Evolutionary conservation across 2,888 invertebrate species (phyloP).

Genomic region (Unio delphinus): DNA sequence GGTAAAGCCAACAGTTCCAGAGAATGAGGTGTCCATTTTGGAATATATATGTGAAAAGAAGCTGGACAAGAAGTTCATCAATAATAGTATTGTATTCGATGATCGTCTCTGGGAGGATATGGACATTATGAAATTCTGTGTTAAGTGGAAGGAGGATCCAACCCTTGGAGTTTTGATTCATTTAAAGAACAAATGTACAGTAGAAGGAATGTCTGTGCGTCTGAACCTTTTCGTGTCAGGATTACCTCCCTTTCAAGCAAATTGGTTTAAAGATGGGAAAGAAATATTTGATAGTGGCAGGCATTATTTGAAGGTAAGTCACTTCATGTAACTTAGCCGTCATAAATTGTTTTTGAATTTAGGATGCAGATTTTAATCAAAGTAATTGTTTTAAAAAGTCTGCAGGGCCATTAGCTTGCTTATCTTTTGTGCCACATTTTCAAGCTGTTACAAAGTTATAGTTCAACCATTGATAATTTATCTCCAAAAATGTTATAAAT

Average conservation of each 20-base stretch:
- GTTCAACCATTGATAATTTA: too few relatives aligned
- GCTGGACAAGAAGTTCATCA: neutral
- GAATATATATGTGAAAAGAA: neutral
- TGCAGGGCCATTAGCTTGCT: too few relatives aligned
- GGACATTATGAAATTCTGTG: slow-evolving; percentile 26
- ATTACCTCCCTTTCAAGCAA: slow-evolving; percentile 21
- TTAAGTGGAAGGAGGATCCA: slow-evolving; percentile 30
- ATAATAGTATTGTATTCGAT: slow-evolving; percentile 20
- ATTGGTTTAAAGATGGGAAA: slow-evolving; percentile 40
- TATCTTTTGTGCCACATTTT: too few relatives aligned
- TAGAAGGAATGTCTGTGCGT: slow-evolving; percentile 28
- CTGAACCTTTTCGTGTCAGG: slow-evolving; percentile 41
- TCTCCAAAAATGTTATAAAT: too few relatives aligned
- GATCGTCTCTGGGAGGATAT: slow-evolving; percentile 17
- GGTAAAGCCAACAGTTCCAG: neutral
- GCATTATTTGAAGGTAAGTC: slow-evolving; percentile 26
- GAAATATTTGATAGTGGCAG: slow-evolving; percentile 28
- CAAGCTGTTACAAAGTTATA: too few relatives aligned
- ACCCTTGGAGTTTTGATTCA: slow-evolving; percentile 35
- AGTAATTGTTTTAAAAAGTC: too few relatives aligned
- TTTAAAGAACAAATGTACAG: slow-evolving; percentile 42
- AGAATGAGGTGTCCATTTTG: neutral
- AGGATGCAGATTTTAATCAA: too few relatives aligned
- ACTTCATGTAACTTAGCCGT: neutral
- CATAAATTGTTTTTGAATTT: neutral